A percentile compares a stretch with the other conserved stretches of the same genome.
phyloP scores from a whole-genome alignment of 2,888 invertebrate species.

The Lasioglossum oenotherae region DNA sequence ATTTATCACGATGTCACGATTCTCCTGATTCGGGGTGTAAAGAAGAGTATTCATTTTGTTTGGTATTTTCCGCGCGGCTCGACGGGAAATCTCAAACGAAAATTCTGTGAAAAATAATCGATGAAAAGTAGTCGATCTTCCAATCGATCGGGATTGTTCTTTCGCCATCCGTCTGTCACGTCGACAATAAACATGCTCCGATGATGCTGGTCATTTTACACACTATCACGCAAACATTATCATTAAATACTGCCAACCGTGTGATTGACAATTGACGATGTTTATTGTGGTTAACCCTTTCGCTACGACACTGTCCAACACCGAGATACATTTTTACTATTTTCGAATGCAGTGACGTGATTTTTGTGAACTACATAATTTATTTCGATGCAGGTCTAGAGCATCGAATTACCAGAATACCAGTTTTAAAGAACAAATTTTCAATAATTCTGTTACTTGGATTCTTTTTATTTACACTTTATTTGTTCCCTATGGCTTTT shows the following conservation, averaged over 20 bases:
- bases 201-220: constrained; percentile 19
- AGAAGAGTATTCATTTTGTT: constrained; percentile 24
- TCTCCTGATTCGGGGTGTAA: neutral
- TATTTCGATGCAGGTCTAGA: neutral
- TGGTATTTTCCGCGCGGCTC: neutral
- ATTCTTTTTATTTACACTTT: too few relatives aligned
- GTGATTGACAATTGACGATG: constrained; percentile 23
- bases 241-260: constrained; percentile 9
- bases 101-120: neutral
- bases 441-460: too few relatives aligned
- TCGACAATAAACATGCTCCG: constrained; percentile 53
- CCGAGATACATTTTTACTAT: neutral
- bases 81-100: neutral
- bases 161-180: constrained; percentile 21
- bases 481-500: too few relatives aligned
- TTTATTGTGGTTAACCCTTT: constrained; percentile 22
- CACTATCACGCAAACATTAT: constrained; percentile 15
- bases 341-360: neutral
- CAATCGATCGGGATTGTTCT: constrained; percentile 19
- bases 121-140: constrained; percentile 4
- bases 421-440: too few relatives aligned
- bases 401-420: neutral
- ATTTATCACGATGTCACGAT: neutral
- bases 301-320: neutral
- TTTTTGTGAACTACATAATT: neutral